A percentile compares a stretch with the other conserved stretches of the same genome.
Conservation (phyloP, 2,797 vertebrate species). For the Clamator glandarius region DNA sequence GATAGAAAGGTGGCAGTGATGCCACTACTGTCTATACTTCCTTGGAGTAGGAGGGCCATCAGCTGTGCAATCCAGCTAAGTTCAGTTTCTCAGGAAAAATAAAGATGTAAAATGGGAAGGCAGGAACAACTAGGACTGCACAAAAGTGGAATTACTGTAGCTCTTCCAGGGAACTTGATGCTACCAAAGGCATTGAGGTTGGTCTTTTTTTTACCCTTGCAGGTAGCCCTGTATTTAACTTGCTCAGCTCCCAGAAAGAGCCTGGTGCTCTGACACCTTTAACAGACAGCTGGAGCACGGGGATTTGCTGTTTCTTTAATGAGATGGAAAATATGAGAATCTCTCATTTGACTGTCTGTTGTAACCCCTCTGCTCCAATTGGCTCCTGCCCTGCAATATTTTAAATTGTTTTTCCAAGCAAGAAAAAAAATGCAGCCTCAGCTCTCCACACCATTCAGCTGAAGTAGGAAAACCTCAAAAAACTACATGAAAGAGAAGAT, state of each 20-base stretch:
- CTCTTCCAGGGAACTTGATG: background rate
- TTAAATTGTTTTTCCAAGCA: constrained; percentile 20
- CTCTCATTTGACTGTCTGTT: background rate
- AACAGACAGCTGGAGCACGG: background rate
- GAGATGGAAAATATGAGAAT: background rate
- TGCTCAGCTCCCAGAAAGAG: background rate
- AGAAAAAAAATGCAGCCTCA: background rate
- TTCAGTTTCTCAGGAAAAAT: background rate
- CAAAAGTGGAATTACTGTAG: background rate
- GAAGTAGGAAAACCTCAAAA: constrained; percentile 18
- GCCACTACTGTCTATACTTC: background rate
- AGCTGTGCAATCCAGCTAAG: background rate
- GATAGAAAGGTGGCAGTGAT: background rate
- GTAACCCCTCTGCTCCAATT: background rate
- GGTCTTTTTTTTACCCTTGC: background rate
- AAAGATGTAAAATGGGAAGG: background rate
- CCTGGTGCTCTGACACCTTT: background rate
- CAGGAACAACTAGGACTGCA: background rate
- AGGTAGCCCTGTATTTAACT: background rate
- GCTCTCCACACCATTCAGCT: background rate
- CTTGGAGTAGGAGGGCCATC: background rate
- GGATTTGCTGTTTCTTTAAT: constrained; percentile 5
- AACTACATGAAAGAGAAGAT: background rate
- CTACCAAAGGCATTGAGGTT: background rate
- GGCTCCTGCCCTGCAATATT: background rate